phyloP scores from a whole-genome alignment of 2,797 vertebrate genomes.

The Oryzias dopingdopingensis region DNA sequence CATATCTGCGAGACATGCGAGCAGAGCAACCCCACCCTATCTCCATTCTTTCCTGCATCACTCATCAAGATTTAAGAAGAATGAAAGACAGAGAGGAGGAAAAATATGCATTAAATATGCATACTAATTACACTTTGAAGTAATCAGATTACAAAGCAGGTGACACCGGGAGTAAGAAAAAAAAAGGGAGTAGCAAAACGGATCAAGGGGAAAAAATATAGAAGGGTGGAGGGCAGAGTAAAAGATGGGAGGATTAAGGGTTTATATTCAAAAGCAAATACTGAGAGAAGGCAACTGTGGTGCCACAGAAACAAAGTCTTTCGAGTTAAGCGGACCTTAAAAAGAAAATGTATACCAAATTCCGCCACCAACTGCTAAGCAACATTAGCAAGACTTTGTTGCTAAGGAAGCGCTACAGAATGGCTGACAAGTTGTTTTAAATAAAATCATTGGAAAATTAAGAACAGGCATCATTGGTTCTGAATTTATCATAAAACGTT shows the following conservation, averaged over 20 bases:
- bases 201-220: constrained; percentile 58
- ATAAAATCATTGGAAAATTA: constrained; percentile 14
- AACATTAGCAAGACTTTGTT: constrained; percentile 31
- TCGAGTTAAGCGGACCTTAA: constrained; percentile 69
- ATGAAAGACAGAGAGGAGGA: constrained; percentile 69
- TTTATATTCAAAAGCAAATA: constrained; percentile 76
- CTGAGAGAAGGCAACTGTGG: constrained; percentile 26
- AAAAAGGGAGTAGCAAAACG: constrained; percentile 83
- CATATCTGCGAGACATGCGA: constrained; percentile 98
- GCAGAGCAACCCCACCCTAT: constrained; percentile 74
- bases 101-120: constrained; percentile 96
- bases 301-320: constrained; percentile 34
- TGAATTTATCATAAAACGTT: too few species aligned
- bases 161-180: constrained; percentile 87
- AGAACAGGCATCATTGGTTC: background rate
- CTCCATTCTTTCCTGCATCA: constrained; percentile 84
- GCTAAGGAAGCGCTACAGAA: constrained; percentile 38
- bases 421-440: background rate
- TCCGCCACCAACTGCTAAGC: constrained; percentile 52
- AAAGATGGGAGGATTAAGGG: constrained; percentile 68
- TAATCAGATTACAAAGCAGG: constrained; percentile 99
- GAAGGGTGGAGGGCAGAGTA: constrained; percentile 1
- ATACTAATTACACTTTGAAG: constrained; percentile 97
- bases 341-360: constrained; percentile 60
- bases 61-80: constrained; percentile 95